A percentile compares a stretch with the other conserved stretches of the same genome.
These are phyloP conservation scores for Sebastolobus alascanus DNA, from an alignment of 2,797 vertebrate genomes.

Conservation along the genomic window DNA sequence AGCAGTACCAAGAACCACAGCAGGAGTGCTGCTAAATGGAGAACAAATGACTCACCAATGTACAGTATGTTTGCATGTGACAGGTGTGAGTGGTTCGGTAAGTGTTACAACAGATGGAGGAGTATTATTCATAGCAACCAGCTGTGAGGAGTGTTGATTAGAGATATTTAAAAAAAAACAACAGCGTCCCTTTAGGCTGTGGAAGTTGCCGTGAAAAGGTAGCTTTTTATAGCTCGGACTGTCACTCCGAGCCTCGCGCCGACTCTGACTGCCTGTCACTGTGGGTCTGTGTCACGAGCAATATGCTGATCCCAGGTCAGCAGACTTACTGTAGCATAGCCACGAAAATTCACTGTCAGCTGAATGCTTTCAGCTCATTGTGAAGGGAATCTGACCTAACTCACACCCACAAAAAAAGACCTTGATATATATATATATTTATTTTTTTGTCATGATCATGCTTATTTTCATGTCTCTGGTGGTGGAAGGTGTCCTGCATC, in stretches of 20 bases:
- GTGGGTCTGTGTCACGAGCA: constrained; percentile 71
- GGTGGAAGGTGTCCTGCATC: constrained; percentile 6
- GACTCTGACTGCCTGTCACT: constrained; percentile 73
- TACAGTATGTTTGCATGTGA: constrained; percentile 8
- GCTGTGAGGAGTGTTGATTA: constrained; percentile 36
- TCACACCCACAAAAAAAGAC: constrained; percentile 5
- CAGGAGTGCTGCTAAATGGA: constrained; percentile 17
- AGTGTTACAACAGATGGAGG: constrained; percentile 26
- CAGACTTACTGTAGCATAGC: constrained; percentile 49
- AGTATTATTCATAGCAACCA: constrained; percentile 47
- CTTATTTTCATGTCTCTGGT: constrained; percentile 7
- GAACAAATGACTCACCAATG: constrained; percentile 2
- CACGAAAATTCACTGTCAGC: constrained; percentile 49
- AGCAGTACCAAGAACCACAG: background rate
- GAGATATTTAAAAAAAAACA: constrained; percentile 18
- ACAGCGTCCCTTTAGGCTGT: constrained; percentile 44
- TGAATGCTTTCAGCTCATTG: constrained; percentile 42
- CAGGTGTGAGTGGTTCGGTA: background rate
- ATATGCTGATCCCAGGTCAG: constrained; percentile 69
- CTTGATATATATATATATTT: background rate
- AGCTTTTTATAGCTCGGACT: constrained; percentile 73
- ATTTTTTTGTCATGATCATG: background rate
- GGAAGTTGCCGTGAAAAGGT: constrained; percentile 63
- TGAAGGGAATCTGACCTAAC: constrained; percentile 27
- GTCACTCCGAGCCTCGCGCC: constrained; percentile 61